Percentiles rank a stretch among this genome's conserved stretches.
phyloP scores from a whole-genome alignment of 2,888 invertebrate genomes.

The Disparrhopalites patrizii region DNA sequence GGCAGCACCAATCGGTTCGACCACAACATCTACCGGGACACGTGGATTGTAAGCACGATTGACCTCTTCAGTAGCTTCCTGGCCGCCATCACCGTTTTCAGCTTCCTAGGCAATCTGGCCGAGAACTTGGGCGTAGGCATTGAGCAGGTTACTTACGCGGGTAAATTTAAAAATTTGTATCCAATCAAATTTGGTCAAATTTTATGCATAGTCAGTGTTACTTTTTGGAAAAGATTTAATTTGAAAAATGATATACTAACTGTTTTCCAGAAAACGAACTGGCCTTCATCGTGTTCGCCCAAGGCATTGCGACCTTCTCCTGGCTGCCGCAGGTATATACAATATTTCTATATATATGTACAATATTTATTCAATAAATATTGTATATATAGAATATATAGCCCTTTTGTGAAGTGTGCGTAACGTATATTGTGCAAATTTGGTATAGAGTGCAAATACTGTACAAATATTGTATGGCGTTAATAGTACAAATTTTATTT shows the following conservation, averaged over 20 bases:
- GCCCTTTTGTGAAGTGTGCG: too few species aligned
- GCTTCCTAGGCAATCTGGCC: background rate
- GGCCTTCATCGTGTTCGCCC: background rate
- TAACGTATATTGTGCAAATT: too few species aligned
- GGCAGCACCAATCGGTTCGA: background rate
- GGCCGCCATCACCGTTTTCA: background rate
- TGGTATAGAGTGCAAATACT: too few species aligned
- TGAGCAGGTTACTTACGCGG: background rate
- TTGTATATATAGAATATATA: too few species aligned
- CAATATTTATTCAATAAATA: too few species aligned
- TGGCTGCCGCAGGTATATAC: background rate
- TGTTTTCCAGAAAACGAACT: constrained; percentile 1
- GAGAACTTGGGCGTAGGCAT: background rate
- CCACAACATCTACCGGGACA: background rate
- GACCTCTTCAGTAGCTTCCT: background rate
- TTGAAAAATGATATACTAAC: background rate
- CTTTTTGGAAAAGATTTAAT: too few species aligned
- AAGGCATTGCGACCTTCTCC: background rate
- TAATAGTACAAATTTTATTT: too few species aligned
- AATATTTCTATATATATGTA: too few species aligned
- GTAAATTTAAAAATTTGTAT: too few species aligned
- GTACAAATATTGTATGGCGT: too few species aligned
- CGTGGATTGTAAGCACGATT: background rate
- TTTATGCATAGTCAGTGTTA: too few species aligned
- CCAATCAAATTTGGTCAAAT: too few species aligned